Evolutionary conservation across 2,888 invertebrate genomes (phyloP).

Genomic region (Miltochrista miniata): DNA sequence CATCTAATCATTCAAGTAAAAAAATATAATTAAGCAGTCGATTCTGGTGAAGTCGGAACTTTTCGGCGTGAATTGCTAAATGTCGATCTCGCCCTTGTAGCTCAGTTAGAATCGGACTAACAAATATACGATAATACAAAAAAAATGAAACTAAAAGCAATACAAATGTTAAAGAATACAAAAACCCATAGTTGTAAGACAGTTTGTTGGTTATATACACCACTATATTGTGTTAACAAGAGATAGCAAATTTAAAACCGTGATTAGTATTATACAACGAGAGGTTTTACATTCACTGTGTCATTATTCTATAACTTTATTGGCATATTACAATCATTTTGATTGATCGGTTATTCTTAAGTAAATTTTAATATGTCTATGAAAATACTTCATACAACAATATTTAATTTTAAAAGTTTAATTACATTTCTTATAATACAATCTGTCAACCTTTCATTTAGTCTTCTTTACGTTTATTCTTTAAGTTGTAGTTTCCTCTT

Average conservation of each 20-base stretch:
- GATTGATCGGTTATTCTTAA: neutral
- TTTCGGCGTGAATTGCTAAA: slow-evolving; percentile 17
- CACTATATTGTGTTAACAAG: neutral
- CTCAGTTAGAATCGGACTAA: neutral
- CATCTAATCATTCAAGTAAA: slow-evolving; percentile 2
- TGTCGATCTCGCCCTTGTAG: neutral
- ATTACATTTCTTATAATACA: slow-evolving; percentile 24
- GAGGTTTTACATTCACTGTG: too few relatives aligned
- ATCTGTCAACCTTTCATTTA: slow-evolving; percentile 17
- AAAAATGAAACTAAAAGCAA: too few relatives aligned
- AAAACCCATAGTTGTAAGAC: neutral
- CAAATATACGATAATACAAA: neutral
- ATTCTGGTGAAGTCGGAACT: slow-evolving; percentile 16
- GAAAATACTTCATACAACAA: slow-evolving; percentile 4
- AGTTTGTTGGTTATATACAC: too few relatives aligned
- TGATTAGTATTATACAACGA: neutral
- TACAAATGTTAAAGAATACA: neutral
- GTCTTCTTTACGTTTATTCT: slow-evolving; percentile 15
- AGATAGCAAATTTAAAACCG: neutral
- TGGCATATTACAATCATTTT: slow-evolving; percentile 7
- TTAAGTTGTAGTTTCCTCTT: slow-evolving; percentile 30
- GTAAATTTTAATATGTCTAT: neutral
- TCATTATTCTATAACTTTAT: neutral
- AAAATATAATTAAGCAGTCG: slow-evolving; percentile 6
- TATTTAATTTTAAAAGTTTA: slow-evolving; percentile 20